Percentiles rank a stretch among this genome's conserved stretches.
phyloP scores from a whole-genome alignment of 2,888 invertebrate genomes.

The Hemithea aestivaria region DNA sequence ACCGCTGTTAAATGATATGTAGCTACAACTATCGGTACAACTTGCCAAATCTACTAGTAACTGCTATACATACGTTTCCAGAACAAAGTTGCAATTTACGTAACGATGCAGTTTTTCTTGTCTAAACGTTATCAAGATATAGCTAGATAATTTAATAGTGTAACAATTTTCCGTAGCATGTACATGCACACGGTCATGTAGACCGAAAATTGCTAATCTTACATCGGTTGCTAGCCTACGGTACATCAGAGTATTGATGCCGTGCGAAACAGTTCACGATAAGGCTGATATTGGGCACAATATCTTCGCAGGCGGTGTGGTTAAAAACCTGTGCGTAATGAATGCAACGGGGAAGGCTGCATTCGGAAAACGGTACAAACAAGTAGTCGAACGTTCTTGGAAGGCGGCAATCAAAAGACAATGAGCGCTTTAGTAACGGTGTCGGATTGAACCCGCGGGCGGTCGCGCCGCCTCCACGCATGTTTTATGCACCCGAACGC shows the following conservation, averaged over 20 bases:
- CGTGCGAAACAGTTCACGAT: constrained; percentile 17
- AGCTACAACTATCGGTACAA: not conserved
- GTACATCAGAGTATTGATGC: constrained; percentile 9
- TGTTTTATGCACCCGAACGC: constrained; percentile 56
- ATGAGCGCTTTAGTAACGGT: constrained; percentile 63
- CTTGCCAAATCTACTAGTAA: constrained; percentile 12
- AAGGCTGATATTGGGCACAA: constrained; percentile 20
- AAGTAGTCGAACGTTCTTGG: constrained; percentile 65
- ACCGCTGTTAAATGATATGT: not conserved
- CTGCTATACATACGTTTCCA: constrained; percentile 14
- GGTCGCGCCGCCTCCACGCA: constrained; percentile 33
- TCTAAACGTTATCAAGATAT: constrained; percentile 15
- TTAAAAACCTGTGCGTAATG: constrained; percentile 60
- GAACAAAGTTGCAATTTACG: constrained; percentile 12
- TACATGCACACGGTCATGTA: constrained; percentile 19
- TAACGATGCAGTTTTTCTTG: constrained; percentile 19
- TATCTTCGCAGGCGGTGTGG: constrained; percentile 16
- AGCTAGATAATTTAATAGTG: constrained; percentile 14
- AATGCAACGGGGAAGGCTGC: constrained; percentile 63
- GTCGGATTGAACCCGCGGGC: constrained; percentile 43
- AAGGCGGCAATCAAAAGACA: constrained; percentile 70
- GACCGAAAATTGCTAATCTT: not conserved
- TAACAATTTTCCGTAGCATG: constrained; percentile 5
- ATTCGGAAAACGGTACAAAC: constrained; percentile 71
- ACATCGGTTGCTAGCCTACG: constrained; percentile 1